Evolutionary conservation across 2,797 vertebrate genomes (phyloP), one percentile per base, ranked within the genome.

Genomic region (Crocodylus rhombifer): DNA sequence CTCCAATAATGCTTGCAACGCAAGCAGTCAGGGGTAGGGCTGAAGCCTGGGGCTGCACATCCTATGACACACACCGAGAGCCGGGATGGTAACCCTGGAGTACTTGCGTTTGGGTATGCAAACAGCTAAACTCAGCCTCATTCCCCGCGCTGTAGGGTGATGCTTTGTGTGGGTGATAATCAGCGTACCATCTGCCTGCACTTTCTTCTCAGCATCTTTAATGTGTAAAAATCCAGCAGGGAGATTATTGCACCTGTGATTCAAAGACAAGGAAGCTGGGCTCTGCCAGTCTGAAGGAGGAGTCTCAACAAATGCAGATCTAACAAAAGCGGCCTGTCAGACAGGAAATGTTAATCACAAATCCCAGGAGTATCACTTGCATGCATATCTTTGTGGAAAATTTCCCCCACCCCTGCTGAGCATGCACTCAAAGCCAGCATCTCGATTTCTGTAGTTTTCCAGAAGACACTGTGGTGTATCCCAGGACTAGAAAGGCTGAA

Each of bases 391-490:
- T 64, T 77, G 71, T 80, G 78, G 91, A 87, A 87, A 93, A 87
- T 51, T 28, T 7, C 77, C 92, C 30, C 78, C 89, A 36, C 77
- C 42, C 42, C 42, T 51, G 42, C 42, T 51, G 42, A 51, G 42
- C 81, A 77, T 89, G 92, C 91, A 85, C 60, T 91, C 61, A 26
- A 69, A 67, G 82, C 84, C 91, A 92, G 91, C 64, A 84, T 91
- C 69, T 20, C 74, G 82, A 87, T 83, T 82, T 92, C 84, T 91
- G 88, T 86, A 88, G 88, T 77, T 92, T 84, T 87, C 71, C 86
- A 91, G 87, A 82, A 95, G 75, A 81, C 64, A 87, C 78, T 93
- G 86, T 69, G 78, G 71, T 84, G 82, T 87, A 91, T 83, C 86
- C 75, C 86, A 33, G 8, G 67, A 1, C 69, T 23, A 83, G 89